Evolutionary conservation across 2,797 vertebrate species (phyloP).

Genomic region (Danionella dracula): DNA sequence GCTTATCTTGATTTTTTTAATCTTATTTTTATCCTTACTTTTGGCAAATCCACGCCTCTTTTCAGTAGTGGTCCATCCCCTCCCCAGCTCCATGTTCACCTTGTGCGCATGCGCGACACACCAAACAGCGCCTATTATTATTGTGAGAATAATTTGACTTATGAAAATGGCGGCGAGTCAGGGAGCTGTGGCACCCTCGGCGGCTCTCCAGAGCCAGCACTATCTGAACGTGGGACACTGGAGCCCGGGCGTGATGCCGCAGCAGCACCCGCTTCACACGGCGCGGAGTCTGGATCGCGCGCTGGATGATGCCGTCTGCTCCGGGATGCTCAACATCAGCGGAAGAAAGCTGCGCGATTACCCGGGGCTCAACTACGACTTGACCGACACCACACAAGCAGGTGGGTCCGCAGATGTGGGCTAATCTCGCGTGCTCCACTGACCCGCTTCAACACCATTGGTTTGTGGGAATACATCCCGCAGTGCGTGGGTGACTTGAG

Average conservation of each 20-base stretch:
- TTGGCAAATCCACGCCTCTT: conserved; percentile 60
- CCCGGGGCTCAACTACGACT: conserved; percentile 83
- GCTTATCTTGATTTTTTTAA: no score
- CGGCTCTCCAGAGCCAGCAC: conserved; percentile 68
- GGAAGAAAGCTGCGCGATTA: conserved; percentile 92
- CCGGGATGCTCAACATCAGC: conserved; percentile 88
- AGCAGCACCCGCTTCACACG: conserved; percentile 74
- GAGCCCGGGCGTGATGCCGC: conserved; percentile 72
- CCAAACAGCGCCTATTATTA: conserved; percentile 66
- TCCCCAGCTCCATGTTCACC: conserved; percentile 41
- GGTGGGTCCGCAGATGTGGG: conserved; percentile 66
- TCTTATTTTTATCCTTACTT: no score
- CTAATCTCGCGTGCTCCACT: conserved; percentile 22
- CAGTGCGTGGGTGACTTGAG: background rate
- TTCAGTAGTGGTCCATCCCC: conserved; percentile 7
- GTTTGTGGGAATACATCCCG: background rate
- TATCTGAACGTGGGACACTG: conserved; percentile 79
- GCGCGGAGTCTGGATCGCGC: conserved; percentile 89
- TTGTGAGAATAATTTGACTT: conserved; percentile 63
- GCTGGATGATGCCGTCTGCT: conserved; percentile 89
- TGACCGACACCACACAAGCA: conserved; percentile 92
- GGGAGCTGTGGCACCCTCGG: conserved; percentile 76
- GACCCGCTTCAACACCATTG: background rate
- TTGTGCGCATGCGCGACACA: conserved; percentile 65
- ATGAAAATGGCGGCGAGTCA: conserved; percentile 93